A percentile compares a stretch with the other conserved stretches of the same genome.
Evolutionary conservation across 2,888 invertebrate genomes (phyloP).

Genomic region (Scaptomyza caliginosa): DNA sequence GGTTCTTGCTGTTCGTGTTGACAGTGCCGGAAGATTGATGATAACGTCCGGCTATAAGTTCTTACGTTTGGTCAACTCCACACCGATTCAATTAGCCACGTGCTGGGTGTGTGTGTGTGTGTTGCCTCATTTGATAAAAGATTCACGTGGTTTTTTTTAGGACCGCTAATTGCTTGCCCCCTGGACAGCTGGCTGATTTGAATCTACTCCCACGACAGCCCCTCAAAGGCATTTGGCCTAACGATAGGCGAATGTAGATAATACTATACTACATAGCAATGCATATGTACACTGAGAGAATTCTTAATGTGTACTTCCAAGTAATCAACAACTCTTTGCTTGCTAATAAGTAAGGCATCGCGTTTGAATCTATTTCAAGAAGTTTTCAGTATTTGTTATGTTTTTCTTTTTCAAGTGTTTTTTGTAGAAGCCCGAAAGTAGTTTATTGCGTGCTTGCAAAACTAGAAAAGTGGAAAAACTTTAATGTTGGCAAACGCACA

Average conservation of each 20-base stretch:
- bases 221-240: constrained; percentile 59
- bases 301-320: neutral
- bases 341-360: no score
- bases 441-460: constrained; percentile 65
- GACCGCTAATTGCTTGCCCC: constrained; percentile 64
- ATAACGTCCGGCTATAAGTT: constrained; percentile 49
- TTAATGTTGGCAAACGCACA: constrained; percentile 62
- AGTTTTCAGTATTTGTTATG: no score
- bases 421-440: neutral
- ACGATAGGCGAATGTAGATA: constrained; percentile 69
- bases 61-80: constrained; percentile 58
- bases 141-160: constrained; percentile 58
- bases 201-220: constrained; percentile 66
- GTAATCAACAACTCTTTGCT: no score
- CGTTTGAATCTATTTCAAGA: no score
- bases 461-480: constrained; percentile 37
- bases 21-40: constrained; percentile 59
- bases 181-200: constrained; percentile 37
- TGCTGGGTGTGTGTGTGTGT: neutral
- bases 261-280: constrained; percentile 16
- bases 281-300: neutral
- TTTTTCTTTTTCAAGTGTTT: neutral
- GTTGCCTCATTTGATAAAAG: constrained; percentile 50
- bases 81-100: constrained; percentile 71
- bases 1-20: constrained; percentile 14